Conservation (phyloP, 2,113 vertebrate genomes). For the Phalacrocorax brasilianus region DNA sequence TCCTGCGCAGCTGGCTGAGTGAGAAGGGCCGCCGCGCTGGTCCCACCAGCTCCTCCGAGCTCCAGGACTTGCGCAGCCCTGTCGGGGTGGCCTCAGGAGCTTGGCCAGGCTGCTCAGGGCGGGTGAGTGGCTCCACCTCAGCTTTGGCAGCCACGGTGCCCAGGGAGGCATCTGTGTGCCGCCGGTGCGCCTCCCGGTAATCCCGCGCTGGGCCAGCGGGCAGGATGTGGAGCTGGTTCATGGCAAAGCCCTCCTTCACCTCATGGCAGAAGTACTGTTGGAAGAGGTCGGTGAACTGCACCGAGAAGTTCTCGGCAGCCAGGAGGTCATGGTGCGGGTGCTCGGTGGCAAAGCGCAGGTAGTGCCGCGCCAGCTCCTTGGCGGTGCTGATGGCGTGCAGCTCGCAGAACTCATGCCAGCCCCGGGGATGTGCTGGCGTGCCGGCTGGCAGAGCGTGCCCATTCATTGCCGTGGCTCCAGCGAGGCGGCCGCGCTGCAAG, state of each 20-base stretch:
- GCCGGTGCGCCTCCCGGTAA: conserved; percentile 85
- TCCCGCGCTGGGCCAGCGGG: conserved; percentile 81
- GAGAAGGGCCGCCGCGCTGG: conserved; percentile 77
- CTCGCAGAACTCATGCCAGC: conserved; percentile 98
- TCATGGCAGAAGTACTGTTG: conserved; percentile 92
- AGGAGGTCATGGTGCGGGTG: conserved; percentile 85
- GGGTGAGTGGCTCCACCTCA: conserved; percentile 41
- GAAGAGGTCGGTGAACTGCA: conserved; percentile 91
- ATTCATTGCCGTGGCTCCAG: conserved; percentile 92
- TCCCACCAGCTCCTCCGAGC: conserved; percentile 79
- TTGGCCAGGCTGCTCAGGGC: conserved; percentile 64
- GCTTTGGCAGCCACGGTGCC: conserved; percentile 66
- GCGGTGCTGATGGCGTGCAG: conserved; percentile 89
- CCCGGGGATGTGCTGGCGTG: conserved; percentile 75
- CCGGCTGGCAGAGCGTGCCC: conserved; percentile 81
- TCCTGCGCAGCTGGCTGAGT: conserved; percentile 81
- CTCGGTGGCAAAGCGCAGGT: conserved; percentile 87
- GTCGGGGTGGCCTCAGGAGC: conserved; percentile 15
- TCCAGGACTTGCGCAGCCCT: conserved; percentile 74
- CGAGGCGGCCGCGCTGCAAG: conserved; percentile 79
- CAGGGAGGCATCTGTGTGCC: conserved; percentile 43
- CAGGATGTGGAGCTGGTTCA: conserved; percentile 71
- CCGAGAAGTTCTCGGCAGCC: conserved; percentile 89
- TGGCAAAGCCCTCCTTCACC: conserved; percentile 80
- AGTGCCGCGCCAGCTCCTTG: conserved; percentile 89